Conservation (phyloP, 2,888 invertebrate species). For the Epistrophe eligans region DNA sequence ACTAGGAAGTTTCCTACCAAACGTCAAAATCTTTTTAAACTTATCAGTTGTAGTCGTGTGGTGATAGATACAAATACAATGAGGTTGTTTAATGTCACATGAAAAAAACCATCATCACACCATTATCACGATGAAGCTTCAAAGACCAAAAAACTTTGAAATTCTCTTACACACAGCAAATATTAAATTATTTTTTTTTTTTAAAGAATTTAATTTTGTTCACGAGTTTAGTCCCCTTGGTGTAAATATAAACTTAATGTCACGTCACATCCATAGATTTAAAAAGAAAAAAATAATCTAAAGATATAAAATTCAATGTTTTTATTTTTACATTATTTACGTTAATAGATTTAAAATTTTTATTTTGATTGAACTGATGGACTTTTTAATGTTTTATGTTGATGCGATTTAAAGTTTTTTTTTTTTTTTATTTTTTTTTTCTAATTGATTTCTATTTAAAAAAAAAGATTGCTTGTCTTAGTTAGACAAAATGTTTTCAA, state of each 20-base stretch:
- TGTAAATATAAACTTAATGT: conserved; percentile 34
- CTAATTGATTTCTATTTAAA: conserved; percentile 7
- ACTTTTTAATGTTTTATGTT: conserved; percentile 47
- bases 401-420: conserved; percentile 18
- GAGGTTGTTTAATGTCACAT: neutral
- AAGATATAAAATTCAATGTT: neutral
- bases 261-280: neutral
- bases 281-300: conserved; percentile 1
- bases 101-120: neutral
- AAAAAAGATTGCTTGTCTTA: conserved; percentile 28
- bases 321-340: conserved; percentile 5
- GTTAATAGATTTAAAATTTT: conserved; percentile 36
- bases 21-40: neutral
- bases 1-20: too few relatives aligned
- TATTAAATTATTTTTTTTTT: neutral
- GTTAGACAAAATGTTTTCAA: conserved; percentile 47
- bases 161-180: conserved; percentile 9
- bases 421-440: neutral
- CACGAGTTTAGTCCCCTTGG: neutral
- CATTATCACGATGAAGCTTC: neutral
- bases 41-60: neutral
- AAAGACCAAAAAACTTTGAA: neutral
- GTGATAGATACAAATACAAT: neutral
- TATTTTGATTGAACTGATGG: conserved; percentile 41
- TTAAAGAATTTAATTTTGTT: neutral